These are phyloP conservation scores for Cassiopea xamachana DNA, from an alignment of 30 jellyfish, hydroid and myxozoan species.

Conservation along the genomic window DNA sequence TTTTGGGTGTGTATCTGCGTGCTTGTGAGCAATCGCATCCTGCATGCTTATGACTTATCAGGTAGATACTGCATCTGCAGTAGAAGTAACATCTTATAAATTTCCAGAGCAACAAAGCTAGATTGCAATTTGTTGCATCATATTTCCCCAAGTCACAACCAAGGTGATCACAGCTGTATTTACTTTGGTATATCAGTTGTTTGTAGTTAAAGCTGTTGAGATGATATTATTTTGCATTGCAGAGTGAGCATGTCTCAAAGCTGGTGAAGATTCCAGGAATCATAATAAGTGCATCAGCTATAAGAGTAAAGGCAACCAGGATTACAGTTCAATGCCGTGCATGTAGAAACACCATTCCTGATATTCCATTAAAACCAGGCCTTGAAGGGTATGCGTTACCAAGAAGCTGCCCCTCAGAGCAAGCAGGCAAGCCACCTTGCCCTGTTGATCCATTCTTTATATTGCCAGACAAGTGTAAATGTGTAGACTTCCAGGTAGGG, in stretches of 20 bases:
- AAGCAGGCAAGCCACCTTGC: conserved; percentile 98
- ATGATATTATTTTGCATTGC: background rate
- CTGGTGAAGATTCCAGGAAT: conserved; percentile 96
- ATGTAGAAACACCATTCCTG: conserved; percentile 93
- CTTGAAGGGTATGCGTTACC: conserved; percentile 98
- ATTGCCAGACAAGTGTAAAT: conserved; percentile 98
- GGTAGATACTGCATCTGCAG: too few relatives aligned
- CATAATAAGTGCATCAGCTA: conserved; percentile 98
- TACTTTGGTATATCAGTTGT: too few relatives aligned
- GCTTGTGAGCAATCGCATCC: too few relatives aligned
- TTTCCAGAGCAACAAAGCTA: too few relatives aligned
- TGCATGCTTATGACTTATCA: too few relatives aligned
- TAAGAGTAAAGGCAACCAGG: conserved; percentile 92
- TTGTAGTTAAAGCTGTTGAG: background rate
- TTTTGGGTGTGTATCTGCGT: too few relatives aligned
- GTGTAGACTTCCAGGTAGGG: conserved; percentile 99
- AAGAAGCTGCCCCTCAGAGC: conserved; percentile 96
- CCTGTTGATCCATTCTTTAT: conserved; percentile 99
- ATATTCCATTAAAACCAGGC: conserved; percentile 93
- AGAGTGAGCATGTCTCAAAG: conserved; percentile 97
- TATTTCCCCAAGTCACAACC: too few relatives aligned
- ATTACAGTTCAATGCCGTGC: conserved; percentile 97
- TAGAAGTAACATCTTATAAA: too few relatives aligned
- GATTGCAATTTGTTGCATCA: too few relatives aligned
- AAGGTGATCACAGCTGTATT: too few relatives aligned